Base-by-base conservation (phyloP, 2,888 invertebrate species). In the Morinoia aosen region DNA sequence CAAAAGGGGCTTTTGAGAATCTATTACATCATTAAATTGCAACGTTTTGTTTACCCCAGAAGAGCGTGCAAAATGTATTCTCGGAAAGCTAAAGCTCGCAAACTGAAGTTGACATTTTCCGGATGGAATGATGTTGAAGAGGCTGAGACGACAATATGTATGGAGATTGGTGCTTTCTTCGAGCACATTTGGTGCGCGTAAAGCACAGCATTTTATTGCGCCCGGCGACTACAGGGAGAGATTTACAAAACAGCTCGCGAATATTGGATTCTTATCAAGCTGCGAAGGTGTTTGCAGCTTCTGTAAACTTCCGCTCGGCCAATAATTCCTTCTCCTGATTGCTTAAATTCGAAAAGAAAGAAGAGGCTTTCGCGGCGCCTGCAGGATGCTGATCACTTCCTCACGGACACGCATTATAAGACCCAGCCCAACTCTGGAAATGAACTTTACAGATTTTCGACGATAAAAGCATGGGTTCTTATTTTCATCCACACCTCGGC, bases 231-330 rank as follows among this genome's bases (percentile, higher is more conserved):
- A 93, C 93, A 39, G 93, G 93, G 93, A 93, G 93, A 57, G 93
- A 93, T 93, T 93, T 93, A 93, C 48, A 93, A 93, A 93, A 93
- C 93, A 93, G 93, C 93, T 57, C 57, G 56, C 93, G 93, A 93
- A 93, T 93, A 93, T 93, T 93, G 93, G 93, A 93, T 93, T 93
- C 93, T 93, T 93, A 93, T 93, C 93, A 93, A 93, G 93, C 56
- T 25, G 93, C 93, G 58, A 93, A 93, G 93, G 93, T 93, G 93
- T 93, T 93, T 93, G 93, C 57, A 57, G 93, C 93, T 93, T 57
- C 93, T 93, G 93, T 93, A 93, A 93, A 93, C 93, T 93, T 93
- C 57, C 93, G 25, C 14, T 58, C 58, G 57, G 93, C 93, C 93
- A 93, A 93, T 93, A 93, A 93, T 93, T 93, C 90, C 90, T 93